Percentiles rank a stretch among this genome's conserved stretches.
Conservation (phyloP, 1,140 invertebrate species). For the Hyles vespertilio region DNA sequence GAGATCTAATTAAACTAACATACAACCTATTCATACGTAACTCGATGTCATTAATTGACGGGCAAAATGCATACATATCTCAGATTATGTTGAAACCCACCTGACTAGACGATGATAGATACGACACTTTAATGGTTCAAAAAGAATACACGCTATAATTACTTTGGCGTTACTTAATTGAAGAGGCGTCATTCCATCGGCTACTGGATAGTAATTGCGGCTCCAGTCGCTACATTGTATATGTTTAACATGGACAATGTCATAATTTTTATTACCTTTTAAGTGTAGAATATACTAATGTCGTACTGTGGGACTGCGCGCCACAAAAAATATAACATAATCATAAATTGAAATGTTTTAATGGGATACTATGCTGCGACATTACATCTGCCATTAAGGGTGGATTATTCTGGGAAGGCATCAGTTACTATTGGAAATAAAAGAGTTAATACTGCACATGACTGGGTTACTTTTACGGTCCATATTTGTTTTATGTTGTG, state of each 20-base stretch:
- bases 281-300: background rate
- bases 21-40: too few species aligned
- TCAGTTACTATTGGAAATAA: too few species aligned
- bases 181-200: conserved; percentile 16
- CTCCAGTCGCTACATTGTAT: background rate
- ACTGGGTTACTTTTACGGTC: too few species aligned
- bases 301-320: background rate
- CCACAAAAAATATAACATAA: background rate
- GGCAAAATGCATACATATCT: background rate
- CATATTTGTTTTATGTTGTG: too few species aligned
- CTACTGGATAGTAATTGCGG: conserved; percentile 11
- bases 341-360: too few species aligned
- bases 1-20: too few species aligned
- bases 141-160: conserved; percentile 13
- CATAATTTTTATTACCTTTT: conserved; percentile 6
- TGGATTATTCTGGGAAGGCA: too few species aligned
- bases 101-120: conserved; percentile 9
- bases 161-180: conserved; percentile 18
- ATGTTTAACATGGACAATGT: background rate
- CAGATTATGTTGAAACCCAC: background rate
- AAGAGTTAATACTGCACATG: too few species aligned
- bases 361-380: too few species aligned
- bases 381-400: too few species aligned
- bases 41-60: too few species aligned
- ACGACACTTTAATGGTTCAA: conserved; percentile 14